Percentiles rank a stretch among this genome's conserved stretches.
These are phyloP conservation scores for Ichneumoninae sp. DNA, from an alignment of 2,888 invertebrate genomes.

Conservation along the genomic window DNA sequence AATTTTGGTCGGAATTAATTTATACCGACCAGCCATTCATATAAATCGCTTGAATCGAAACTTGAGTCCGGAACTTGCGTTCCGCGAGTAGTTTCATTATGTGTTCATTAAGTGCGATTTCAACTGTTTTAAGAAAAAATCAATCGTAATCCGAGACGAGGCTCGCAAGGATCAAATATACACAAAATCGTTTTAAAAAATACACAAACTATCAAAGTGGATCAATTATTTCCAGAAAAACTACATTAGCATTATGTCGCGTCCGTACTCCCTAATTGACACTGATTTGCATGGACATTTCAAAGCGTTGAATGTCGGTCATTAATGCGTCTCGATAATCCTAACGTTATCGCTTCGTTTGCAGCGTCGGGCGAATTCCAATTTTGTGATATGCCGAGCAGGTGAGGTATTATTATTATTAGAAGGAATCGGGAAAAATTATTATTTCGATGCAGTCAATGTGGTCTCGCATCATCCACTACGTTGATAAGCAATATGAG, in stretches of 20 bases:
- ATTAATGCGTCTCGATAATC: constrained; percentile 33
- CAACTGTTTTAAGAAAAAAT: not conserved
- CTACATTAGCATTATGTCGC: not conserved
- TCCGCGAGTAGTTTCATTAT: not conserved
- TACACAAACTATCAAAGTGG: not conserved
- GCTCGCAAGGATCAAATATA: not conserved
- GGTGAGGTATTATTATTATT: not conserved
- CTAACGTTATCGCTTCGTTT: not conserved
- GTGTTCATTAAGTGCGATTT: not conserved
- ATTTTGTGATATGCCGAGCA: not conserved
- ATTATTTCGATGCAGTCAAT: not conserved
- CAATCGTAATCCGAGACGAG: not conserved
- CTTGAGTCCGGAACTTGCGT: not conserved
- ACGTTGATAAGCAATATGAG: no score
- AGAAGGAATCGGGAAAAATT: not conserved
- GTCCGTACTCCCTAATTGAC: not conserved
- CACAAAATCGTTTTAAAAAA: not conserved
- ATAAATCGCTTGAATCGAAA: not conserved
- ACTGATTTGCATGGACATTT: not conserved
- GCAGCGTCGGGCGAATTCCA: not conserved
- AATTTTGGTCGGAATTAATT: not conserved
- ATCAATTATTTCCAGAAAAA: not conserved
- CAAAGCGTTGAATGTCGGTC: not conserved
- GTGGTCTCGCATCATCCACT: no score
- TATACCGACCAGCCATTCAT: not conserved